Evolutionary conservation across 2,888 invertebrate species (phyloP), one percentile per base, ranked within the genome.

Genomic region (Diadegma fenestrale): DNA sequence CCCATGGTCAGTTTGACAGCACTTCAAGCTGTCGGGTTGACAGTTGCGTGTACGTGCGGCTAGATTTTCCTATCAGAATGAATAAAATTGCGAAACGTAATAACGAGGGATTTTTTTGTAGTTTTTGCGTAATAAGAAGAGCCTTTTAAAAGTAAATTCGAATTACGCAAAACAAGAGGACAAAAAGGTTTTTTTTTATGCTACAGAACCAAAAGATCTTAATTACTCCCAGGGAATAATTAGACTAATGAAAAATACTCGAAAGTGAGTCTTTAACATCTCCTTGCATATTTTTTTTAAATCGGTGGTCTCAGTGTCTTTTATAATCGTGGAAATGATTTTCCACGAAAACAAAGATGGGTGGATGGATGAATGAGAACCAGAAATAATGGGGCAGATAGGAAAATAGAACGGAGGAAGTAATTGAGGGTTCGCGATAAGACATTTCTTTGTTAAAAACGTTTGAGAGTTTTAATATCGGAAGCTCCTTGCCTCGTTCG

Each of bases 381-480:
- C n/a, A 48, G n/a, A 17, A 48, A 48, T 17, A 48, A 48, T 48
- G n/a, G 45, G 17, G 45, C 4, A 17, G 45, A 48, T 48, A 6
- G 17, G 5, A n/a, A 17, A 48, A n/a, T 48, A 48, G 45, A 48
- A 48, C n/a, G 45, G n/a, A n/a, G 45, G 17, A n/a, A 48, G 45
- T 17, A 48, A 48, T 48, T n/a, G 17, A 48, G 45, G 0, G 4
- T 48, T 48, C n/a, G 45, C 45, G 37, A 48, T 48, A 48, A 14
- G 45, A 48, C n/a, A 14, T 48, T n/a, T 48, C 45, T 48, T 48
- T 48, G 45, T 48, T 48, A 48, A 48, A 48, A 6, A 3, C 45
- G 45, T 48, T 48, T 48, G n/a, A 48, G 45, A 48, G 45, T 48
- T 48, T 48, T n/a, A 48, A 48, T 48, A 48, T 48, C 45, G 6